Conservation (phyloP, 1,140 invertebrate species). For the Drosophila saltans region DNA sequence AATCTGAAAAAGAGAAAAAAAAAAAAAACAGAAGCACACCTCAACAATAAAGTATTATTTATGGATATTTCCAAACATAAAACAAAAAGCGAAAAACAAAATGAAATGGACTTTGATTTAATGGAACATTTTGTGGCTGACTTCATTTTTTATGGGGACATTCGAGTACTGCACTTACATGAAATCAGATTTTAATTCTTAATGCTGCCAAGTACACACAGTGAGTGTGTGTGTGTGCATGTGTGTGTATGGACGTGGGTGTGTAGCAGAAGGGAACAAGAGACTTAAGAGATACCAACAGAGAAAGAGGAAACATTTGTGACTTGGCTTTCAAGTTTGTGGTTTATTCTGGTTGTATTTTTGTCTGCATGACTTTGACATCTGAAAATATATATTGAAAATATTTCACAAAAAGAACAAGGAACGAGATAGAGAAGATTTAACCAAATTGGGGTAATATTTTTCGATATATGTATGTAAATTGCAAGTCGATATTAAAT, state of each 20-base stretch:
- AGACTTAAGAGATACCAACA: not conserved
- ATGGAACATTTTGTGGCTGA: conserved; percentile 49
- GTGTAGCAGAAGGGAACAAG: not conserved
- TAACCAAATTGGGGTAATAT: conserved; percentile 23
- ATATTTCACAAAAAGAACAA: conserved; percentile 19
- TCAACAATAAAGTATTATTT: conserved; percentile 68
- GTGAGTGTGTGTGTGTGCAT: not conserved
- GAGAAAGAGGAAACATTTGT: conserved; percentile 15
- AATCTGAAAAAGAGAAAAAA: conserved; percentile 21
- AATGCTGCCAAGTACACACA: conserved; percentile 37
- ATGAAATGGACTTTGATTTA: conserved; percentile 61
- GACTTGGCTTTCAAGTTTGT: conserved; percentile 13
- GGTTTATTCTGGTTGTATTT: conserved; percentile 31
- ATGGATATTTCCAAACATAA: conserved; percentile 49
- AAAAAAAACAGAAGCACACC: conserved; percentile 1
- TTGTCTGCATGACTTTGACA: conserved; percentile 56
- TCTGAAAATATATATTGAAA: conserved; percentile 70
- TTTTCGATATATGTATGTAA: conserved; percentile 16
- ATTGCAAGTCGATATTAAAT: conserved; percentile 61
- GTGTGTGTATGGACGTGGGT: not conserved
- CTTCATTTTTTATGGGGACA: conserved; percentile 25
- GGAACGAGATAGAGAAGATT: not conserved
- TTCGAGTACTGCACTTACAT: conserved; percentile 43
- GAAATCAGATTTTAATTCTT: conserved; percentile 65
- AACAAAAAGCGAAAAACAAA: conserved; percentile 17